Percentiles rank a stretch among this genome's conserved stretches.
Evolutionary conservation across 1,140 invertebrate species (phyloP).

Genomic region (Drosophila sproati): DNA sequence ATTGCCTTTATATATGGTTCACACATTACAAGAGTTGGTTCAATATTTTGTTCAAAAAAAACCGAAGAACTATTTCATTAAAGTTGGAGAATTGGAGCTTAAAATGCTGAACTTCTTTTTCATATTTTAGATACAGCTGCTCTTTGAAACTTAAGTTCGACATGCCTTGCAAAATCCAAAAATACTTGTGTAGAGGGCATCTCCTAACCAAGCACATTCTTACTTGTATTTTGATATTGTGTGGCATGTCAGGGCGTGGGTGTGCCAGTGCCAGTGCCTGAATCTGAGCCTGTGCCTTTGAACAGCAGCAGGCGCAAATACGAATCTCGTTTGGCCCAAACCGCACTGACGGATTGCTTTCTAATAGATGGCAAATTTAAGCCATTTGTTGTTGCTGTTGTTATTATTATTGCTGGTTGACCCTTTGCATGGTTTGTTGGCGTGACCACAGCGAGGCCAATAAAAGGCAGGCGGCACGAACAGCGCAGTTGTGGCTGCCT

Average conservation of each 20-base stretch:
- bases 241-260: conserved; percentile 37
- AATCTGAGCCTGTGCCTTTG: conserved; percentile 48
- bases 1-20: no score
- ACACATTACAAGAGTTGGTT: no score
- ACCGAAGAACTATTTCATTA: no score
- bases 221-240: neutral
- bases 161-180: no score
- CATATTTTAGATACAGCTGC: no score
- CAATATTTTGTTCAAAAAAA: no score
- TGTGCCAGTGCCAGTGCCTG: conserved; percentile 28
- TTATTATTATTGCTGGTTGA: conserved; percentile 4
- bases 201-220: neutral
- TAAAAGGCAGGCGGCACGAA: conserved; percentile 34
- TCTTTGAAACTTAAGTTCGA: no score
- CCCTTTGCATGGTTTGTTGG: conserved; percentile 42
- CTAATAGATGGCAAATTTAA: conserved; percentile 73
- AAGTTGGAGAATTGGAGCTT: no score
- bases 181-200: neutral
- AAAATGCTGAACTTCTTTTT: no score
- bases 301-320: conserved; percentile 32
- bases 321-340: conserved; percentile 74
- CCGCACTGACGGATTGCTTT: conserved; percentile 80
- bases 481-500: neutral
- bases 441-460: conserved; percentile 64
- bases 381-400: conserved; percentile 35